Percentiles rank a stretch among this genome's conserved stretches.
These are phyloP conservation scores for Brachyhypopomus gauderio DNA, from an alignment of 2,113 vertebrate species.

Conservation along the genomic window DNA sequence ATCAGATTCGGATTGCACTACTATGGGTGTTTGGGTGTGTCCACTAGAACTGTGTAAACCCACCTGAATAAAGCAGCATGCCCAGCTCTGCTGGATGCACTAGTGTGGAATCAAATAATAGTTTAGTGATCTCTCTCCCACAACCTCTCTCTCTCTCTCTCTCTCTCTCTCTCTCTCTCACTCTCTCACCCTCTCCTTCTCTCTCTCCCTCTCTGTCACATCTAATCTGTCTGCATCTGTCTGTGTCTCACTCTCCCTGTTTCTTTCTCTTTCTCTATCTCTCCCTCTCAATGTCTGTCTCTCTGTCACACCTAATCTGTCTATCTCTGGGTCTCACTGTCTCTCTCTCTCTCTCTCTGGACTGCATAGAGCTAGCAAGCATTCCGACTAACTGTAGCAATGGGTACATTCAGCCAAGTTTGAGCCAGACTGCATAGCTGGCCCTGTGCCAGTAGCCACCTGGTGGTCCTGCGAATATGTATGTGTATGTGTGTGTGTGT, in stretches of 20 bases:
- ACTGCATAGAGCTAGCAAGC: conserved; percentile 29
- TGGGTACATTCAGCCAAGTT: conserved; percentile 46
- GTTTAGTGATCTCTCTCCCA: neutral
- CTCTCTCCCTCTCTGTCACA: neutral
- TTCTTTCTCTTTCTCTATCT: conserved; percentile 4
- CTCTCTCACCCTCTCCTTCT: neutral
- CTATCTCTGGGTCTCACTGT: no score
- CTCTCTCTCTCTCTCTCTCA: neutral
- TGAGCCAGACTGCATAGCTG: conserved; percentile 59
- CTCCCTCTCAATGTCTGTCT: neutral
- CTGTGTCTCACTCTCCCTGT: neutral
- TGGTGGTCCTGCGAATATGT: conserved; percentile 64
- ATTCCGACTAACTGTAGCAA: conserved; percentile 36
- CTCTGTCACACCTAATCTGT: neutral
- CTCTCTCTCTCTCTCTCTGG: neutral
- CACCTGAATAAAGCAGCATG: no score
- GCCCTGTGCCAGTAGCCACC: conserved; percentile 65
- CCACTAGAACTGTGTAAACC: no score
- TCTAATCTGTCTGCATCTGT: no score
- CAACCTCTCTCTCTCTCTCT: neutral
- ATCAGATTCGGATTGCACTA: no score
- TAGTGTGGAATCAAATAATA: no score
- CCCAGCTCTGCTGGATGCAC: no score
- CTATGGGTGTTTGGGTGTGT: no score
- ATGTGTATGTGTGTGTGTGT: conserved; percentile 56